Evolutionary conservation across 1,140 invertebrate species (phyloP).

Genomic region (Mercenaria mercenaria): DNA sequence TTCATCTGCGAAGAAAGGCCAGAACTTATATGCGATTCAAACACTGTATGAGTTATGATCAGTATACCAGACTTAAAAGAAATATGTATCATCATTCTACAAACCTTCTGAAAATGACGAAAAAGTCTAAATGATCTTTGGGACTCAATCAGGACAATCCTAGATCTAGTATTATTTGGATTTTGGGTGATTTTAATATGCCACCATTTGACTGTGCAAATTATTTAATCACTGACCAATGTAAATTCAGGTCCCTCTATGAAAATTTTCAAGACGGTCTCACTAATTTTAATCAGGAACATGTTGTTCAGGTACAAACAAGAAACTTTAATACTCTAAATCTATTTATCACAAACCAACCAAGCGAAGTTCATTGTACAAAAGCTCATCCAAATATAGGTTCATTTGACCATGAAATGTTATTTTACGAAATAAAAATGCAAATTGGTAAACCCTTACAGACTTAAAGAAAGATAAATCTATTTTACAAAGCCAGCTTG

Average conservation of each 20-base stretch:
- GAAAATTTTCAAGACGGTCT: conserved; percentile 2
- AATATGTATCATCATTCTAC: background rate
- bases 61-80: background rate
- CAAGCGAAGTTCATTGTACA: background rate
- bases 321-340: conserved; percentile 24
- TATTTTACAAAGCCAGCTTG: conserved; percentile 21
- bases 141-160: background rate
- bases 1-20: conserved; percentile 15
- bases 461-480: background rate
- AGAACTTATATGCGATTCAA: background rate
- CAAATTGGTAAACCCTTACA: background rate
- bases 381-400: conserved; percentile 37
- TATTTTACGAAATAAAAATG: conserved; percentile 44
- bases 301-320: conserved; percentile 49
- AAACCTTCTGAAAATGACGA: conserved; percentile 10
- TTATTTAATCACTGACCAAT: background rate
- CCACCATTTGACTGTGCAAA: background rate
- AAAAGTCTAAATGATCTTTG: background rate
- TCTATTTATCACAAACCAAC: conserved; percentile 28
- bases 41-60: background rate
- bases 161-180: conserved; percentile 18
- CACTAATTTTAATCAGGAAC: conserved; percentile 18
- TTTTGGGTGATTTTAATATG: conserved; percentile 35
- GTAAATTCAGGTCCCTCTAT: conserved; percentile 7
- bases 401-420: conserved; percentile 54